Evolutionary conservation across 1,140 invertebrate species (phyloP).

Genomic region (Venustaconcha ellipsiformis): DNA sequence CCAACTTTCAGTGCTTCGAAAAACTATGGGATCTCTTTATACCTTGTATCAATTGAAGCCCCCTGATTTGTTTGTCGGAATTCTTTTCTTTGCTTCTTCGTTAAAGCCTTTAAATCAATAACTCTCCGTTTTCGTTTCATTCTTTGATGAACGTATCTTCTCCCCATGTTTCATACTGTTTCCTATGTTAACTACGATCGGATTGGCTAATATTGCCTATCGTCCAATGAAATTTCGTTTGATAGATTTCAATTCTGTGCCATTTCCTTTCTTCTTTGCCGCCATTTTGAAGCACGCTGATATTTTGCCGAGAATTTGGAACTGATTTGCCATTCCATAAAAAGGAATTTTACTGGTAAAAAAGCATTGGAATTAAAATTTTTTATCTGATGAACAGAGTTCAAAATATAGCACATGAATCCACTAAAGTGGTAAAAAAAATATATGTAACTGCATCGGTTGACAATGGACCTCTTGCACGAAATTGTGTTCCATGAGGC

Average conservation of each 20-base stretch:
- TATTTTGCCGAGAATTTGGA: too few relatives aligned
- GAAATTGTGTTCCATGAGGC: too few relatives aligned
- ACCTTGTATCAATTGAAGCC: not conserved
- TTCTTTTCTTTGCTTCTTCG: slow-evolving; percentile 23
- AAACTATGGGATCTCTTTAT: too few relatives aligned
- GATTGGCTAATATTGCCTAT: not conserved
- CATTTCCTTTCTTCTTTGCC: slow-evolving; percentile 10
- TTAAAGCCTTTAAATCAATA: slow-evolving; percentile 16
- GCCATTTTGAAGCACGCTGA: slow-evolving; percentile 32
- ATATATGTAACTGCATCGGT: too few relatives aligned
- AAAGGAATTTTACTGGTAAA: not conserved
- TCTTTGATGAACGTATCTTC: not conserved
- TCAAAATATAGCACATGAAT: not conserved
- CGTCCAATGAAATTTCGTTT: slow-evolving; percentile 4
- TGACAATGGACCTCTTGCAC: too few relatives aligned
- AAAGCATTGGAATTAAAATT: slow-evolving; percentile 3
- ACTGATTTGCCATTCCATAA: too few relatives aligned
- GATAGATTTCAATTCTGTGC: not conserved
- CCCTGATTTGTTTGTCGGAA: slow-evolving; percentile 10
- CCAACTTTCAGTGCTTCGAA: too few relatives aligned
- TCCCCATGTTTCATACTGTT: not conserved
- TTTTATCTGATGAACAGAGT: not conserved
- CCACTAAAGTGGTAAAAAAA: too few relatives aligned
- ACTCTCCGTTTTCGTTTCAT: slow-evolving; percentile 13
- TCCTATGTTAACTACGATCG: not conserved